Evolutionary conservation across 2,888 invertebrate species (phyloP).

Genomic region (Leptinotarsa rubiginosa): DNA sequence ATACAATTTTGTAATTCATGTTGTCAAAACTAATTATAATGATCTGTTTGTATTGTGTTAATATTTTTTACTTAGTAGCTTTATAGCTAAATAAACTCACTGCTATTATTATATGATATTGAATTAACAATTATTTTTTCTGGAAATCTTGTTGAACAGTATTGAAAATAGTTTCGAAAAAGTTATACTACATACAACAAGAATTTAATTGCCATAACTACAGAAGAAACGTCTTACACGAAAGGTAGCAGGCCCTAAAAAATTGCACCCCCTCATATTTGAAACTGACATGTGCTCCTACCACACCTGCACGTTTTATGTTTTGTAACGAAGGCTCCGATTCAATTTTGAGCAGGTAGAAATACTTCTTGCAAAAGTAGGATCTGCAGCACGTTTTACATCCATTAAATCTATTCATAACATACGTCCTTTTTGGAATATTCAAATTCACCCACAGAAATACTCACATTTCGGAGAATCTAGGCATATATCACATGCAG

Average conservation of each 20-base stretch:
- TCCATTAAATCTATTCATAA: conserved; percentile 49
- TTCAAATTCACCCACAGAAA: conserved; percentile 47
- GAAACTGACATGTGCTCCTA: conserved; percentile 57
- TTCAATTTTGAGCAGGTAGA: conserved; percentile 58
- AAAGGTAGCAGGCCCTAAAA: conserved; percentile 20
- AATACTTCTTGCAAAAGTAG: conserved; percentile 50
- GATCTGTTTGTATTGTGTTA: no score
- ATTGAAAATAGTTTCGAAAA: no score
- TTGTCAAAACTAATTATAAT: no score
- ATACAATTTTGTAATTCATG: no score
- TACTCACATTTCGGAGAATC: conserved; percentile 38
- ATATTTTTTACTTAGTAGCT: no score
- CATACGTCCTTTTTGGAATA: conserved; percentile 45
- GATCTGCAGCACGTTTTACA: conserved; percentile 49
- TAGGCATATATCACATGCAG: conserved; percentile 42
- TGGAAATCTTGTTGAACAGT: no score
- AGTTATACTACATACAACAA: no score
- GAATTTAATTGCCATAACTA: no score
- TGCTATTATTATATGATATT: no score
- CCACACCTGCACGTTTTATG: conserved; percentile 60
- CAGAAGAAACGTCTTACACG: not conserved
- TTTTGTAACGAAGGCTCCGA: conserved; percentile 51
- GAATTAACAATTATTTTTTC: no score
- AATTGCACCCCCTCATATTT: conserved; percentile 49
- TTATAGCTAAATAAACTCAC: no score